Percentiles rank a stretch among this genome's conserved stretches.
phyloP scores from a whole-genome alignment of 2,888 invertebrate genomes.

The Drosophila subquinaria region DNA sequence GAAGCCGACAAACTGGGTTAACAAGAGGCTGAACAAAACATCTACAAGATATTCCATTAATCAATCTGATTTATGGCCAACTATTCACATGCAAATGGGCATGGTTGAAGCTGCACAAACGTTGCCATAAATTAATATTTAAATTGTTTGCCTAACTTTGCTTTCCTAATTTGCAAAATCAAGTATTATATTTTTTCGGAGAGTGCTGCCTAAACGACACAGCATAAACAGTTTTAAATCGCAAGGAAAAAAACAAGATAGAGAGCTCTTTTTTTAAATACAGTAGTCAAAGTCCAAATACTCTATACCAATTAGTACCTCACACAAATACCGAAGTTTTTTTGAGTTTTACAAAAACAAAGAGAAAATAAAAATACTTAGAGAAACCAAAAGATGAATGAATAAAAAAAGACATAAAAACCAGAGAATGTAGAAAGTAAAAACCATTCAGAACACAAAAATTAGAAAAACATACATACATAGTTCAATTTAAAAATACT shows the following conservation, averaged over 20 bases:
- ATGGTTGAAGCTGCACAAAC: conserved; percentile 35
- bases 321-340: too few relatives aligned
- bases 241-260: conserved; percentile 3
- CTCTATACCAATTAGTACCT: not conserved
- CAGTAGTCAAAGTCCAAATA: not conserved
- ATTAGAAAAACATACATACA: too few relatives aligned
- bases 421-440: too few relatives aligned
- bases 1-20: conserved; percentile 46
- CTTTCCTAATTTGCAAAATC: conserved; percentile 36
- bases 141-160: conserved; percentile 40
- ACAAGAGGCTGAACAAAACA: conserved; percentile 54
- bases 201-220: conserved; percentile 17
- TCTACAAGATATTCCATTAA: conserved; percentile 57
- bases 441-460: too few relatives aligned
- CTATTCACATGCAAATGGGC: conserved; percentile 51
- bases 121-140: conserved; percentile 52
- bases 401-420: too few relatives aligned
- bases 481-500: too few relatives aligned
- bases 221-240: conserved; percentile 29
- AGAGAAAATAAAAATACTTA: too few relatives aligned
- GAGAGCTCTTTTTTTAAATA: too few relatives aligned
- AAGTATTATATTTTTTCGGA: conserved; percentile 22
- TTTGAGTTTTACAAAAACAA: not conserved
- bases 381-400: too few relatives aligned
- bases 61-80: conserved; percentile 66